Evolutionary conservation across 2,888 invertebrate species (phyloP).

Genomic region (Fragum whitleyi): DNA sequence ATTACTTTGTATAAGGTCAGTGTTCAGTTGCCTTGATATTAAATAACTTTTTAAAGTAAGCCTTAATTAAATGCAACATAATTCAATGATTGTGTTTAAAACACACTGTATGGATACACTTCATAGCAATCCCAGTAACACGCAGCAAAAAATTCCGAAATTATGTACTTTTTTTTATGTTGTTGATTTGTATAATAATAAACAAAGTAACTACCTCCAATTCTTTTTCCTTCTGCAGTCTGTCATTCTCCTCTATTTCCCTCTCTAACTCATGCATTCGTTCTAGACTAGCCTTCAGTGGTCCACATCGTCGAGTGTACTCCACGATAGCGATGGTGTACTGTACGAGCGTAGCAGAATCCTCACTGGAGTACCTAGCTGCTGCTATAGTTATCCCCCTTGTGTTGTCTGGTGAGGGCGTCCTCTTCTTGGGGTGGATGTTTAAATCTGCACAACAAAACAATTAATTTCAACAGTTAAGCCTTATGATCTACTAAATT

Average conservation of each 20-base stretch:
- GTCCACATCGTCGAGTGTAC: slow-evolving; percentile 83
- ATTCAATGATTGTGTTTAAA: too few relatives aligned
- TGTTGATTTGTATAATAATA: too few relatives aligned
- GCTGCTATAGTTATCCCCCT: slow-evolving; percentile 83
- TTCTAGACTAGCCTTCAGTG: slow-evolving; percentile 81
- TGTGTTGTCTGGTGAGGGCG: slow-evolving; percentile 75
- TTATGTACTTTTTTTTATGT: too few relatives aligned
- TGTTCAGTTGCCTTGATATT: too few relatives aligned
- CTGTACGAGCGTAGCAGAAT: slow-evolving; percentile 84
- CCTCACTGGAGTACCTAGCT: slow-evolving; percentile 85
- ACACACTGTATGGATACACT: too few relatives aligned
- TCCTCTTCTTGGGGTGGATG: slow-evolving; percentile 75
- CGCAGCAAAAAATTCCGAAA: too few relatives aligned
- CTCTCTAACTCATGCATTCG: slow-evolving; percentile 81
- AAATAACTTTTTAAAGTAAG: too few relatives aligned
- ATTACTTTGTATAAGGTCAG: too few relatives aligned
- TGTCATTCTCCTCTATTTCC: slow-evolving; percentile 84
- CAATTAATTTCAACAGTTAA: too few relatives aligned
- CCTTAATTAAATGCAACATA: too few relatives aligned
- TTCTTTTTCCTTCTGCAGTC: slow-evolving; percentile 81
- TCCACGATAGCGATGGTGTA: slow-evolving; percentile 85
- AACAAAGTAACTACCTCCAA: slow-evolving; percentile 78
- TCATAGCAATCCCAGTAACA: too few relatives aligned
- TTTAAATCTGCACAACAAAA: slow-evolving; percentile 69
- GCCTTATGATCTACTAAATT: too few relatives aligned